Percentiles rank a stretch among this genome's conserved stretches.
Evolutionary conservation across 2,888 invertebrate genomes (phyloP).

Genomic region (Danaus chrysippus): DNA sequence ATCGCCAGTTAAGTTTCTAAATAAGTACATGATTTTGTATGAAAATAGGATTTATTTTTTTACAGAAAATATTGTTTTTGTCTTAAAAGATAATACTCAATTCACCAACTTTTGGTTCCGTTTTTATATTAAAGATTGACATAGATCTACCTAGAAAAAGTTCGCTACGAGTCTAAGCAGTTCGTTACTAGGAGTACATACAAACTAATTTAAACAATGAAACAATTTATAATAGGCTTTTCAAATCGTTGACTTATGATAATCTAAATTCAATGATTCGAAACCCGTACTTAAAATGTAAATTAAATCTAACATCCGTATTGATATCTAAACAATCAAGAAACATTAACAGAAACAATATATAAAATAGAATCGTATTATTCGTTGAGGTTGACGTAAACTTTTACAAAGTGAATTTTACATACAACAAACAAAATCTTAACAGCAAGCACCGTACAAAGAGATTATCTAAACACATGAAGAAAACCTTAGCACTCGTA

Average conservation of each 20-base stretch:
- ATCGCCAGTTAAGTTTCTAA: constrained; percentile 66
- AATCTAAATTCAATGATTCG: constrained; percentile 65
- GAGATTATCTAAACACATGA: constrained; percentile 56
- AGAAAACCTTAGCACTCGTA: constrained; percentile 68
- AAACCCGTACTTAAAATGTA: constrained; percentile 55
- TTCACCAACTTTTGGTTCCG: constrained; percentile 65
- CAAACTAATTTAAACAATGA: constrained; percentile 46
- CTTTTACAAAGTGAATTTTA: constrained; percentile 46
- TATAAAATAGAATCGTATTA: constrained; percentile 47
- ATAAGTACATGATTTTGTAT: constrained; percentile 66
- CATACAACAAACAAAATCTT: constrained; percentile 61
- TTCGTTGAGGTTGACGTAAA: constrained; percentile 64
- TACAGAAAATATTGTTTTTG: constrained; percentile 69
- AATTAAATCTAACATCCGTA: constrained; percentile 50
- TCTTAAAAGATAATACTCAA: constrained; percentile 61
- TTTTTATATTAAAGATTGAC: constrained; percentile 52
- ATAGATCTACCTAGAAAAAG: constrained; percentile 62
- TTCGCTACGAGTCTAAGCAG: constrained; percentile 65
- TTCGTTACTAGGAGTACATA: constrained; percentile 58
- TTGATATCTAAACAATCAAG: constrained; percentile 48
- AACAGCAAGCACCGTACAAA: constrained; percentile 75
- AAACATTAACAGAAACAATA: constrained; percentile 40
- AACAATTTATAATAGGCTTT: constrained; percentile 46
- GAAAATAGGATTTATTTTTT: constrained; percentile 74
- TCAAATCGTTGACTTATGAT: constrained; percentile 54